Evolutionary conservation across 2,113 vertebrate species (phyloP).

Genomic region (Phalacrocorax brasilianus): DNA sequence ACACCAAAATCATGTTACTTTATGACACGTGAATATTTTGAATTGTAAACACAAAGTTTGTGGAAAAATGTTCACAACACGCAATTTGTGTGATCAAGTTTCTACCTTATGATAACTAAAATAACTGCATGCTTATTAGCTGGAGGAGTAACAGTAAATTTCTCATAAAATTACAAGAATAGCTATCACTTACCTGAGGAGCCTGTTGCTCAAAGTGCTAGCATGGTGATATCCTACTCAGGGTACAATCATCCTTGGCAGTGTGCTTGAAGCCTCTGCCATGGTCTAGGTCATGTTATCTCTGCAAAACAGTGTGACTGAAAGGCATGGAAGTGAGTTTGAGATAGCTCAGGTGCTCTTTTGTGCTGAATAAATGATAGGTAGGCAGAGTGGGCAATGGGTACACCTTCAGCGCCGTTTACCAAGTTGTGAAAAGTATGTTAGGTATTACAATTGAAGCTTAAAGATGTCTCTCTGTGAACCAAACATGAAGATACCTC

Average conservation of each 20-base stretch:
- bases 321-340: neutral
- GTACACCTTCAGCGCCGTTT: neutral
- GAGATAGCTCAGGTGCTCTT: neutral
- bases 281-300: rapidly evolving
- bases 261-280: neutral
- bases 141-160: neutral
- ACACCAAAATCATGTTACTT: neutral
- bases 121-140: neutral
- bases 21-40: neutral
- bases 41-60: neutral
- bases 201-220: neutral
- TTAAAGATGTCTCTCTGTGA: neutral
- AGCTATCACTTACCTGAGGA: neutral
- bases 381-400: neutral
- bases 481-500: neutral
- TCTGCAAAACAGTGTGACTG: neutral
- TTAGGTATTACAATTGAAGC: neutral
- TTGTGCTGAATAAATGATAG: neutral
- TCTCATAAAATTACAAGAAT: neutral
- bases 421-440: neutral
- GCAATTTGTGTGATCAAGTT: neutral
- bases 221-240: neutral
- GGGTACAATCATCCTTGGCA: neutral
- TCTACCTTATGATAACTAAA: neutral
- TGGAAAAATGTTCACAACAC: neutral